Evolutionary conservation across 2,888 invertebrate genomes (phyloP).

Genomic region (Meteorus cinctellus): DNA sequence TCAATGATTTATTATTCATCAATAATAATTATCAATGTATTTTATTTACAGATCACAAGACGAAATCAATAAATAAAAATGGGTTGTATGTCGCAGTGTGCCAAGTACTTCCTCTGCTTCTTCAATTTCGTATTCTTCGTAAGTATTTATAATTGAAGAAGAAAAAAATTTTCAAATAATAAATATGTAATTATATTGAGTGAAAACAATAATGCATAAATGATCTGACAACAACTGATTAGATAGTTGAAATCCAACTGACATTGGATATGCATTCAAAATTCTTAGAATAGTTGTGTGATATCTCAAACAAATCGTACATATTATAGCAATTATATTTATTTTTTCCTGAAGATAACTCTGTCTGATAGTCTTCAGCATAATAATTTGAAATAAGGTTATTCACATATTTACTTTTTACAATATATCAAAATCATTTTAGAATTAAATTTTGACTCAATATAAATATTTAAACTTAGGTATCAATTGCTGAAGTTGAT

Average conservation of each 20-base stretch:
- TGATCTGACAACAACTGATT: neutral
- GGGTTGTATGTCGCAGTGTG: slow-evolving; percentile 79
- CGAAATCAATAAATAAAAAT: slow-evolving; percentile 51
- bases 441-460: neutral
- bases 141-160: slow-evolving; percentile 68
- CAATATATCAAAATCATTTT: neutral
- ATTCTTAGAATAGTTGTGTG: neutral
- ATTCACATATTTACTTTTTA: neutral
- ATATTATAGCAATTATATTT: too few relatives aligned
- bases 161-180: neutral
- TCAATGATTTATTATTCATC: neutral
- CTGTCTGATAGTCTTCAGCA: neutral
- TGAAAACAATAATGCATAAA: neutral
- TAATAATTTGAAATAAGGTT: neutral
- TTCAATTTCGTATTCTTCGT: slow-evolving; percentile 84
- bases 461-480: slow-evolving; percentile 1
- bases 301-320: too few relatives aligned
- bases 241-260: neutral
- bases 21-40: slow-evolving; percentile 23
- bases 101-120: slow-evolving; percentile 82
- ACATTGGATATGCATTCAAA: neutral
- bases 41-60: slow-evolving; percentile 56
- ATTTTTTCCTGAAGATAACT: neutral
- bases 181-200: too few relatives aligned
- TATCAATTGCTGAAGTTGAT: neutral